Evolutionary conservation across 2,888 invertebrate species (phyloP), one percentile per base, ranked within the genome.

Genomic region (Bedellia somnulentella): DNA sequence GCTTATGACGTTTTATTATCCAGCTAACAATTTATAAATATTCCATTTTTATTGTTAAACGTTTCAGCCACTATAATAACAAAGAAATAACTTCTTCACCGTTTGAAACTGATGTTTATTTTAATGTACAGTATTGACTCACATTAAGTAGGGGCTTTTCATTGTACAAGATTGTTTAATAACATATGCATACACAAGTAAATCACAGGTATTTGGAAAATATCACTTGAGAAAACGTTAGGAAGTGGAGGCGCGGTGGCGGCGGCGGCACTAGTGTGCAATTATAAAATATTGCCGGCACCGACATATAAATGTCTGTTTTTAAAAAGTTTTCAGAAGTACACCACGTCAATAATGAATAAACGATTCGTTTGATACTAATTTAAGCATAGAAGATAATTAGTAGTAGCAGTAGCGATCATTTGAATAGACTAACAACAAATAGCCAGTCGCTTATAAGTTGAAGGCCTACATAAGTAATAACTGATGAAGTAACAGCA

Each of bases 381-480:
- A n/a, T n/a, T n/a, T n/a, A n/a, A n/a, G n/a, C n/a, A n/a, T n/a
- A n/a, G n/a, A n/a, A n/a, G n/a, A n/a, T n/a, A n/a, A n/a, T n/a
- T n/a, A n/a, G n/a, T n/a, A n/a, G n/a, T n/a, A n/a, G n/a, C n/a
- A n/a, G n/a, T n/a, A n/a, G n/a, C n/a, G n/a, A n/a, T n/a, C n/a
- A n/a, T n/a, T n/a, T n/a, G n/a, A n/a, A n/a, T n/a, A n/a, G n/a
- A n/a, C 27, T 16, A 21, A 35, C 32, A 35, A 35, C 35, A 47
- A 47, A 47, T 57, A 62, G 60, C 61, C 62, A 54, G 56, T 58
- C 58, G 60, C 63, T 59, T 60, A 64, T 67, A 63, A 50, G 57
- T 60, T 66, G 68, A 67, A 68, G 68, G 67, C 70, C 68, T 66
- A 66, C 68, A 70, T 62, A 67, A 62, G 59, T 63, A 63, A 61